Percentiles rank a stretch among this genome's conserved stretches.
Conservation (phyloP, 1,140 invertebrate genomes). For the Diorhabda elongata region DNA sequence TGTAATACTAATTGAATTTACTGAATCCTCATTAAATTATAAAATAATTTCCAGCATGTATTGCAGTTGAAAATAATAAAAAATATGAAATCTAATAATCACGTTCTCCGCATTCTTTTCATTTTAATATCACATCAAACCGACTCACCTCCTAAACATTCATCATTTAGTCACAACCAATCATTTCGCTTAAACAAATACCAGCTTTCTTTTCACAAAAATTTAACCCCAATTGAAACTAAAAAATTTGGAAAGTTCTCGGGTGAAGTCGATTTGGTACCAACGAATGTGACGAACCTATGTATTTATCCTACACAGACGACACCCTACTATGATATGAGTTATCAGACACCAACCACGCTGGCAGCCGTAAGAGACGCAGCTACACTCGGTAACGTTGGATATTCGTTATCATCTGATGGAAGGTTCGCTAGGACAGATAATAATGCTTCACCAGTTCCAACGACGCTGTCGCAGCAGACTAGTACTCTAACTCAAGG, state of each 20-base stretch:
- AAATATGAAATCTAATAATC: background rate
- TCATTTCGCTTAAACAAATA: slow-evolving; percentile 12
- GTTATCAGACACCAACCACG: slow-evolving; percentile 61
- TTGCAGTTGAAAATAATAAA: too few species aligned
- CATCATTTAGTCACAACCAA: slow-evolving; percentile 13
- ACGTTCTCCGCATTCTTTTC: slow-evolving; percentile 23
- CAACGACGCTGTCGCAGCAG: slow-evolving; percentile 41
- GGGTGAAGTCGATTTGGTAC: slow-evolving; percentile 11
- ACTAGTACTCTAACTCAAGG: slow-evolving; percentile 49
- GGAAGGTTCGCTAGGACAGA: slow-evolving; percentile 73
- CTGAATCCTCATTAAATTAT: too few species aligned
- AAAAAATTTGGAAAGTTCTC: slow-evolving; percentile 1
- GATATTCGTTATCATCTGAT: slow-evolving; percentile 64
- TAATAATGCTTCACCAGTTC: slow-evolving; percentile 76
- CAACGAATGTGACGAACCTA: slow-evolving; percentile 12
- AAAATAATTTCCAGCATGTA: too few species aligned
- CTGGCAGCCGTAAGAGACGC: slow-evolving; percentile 62
- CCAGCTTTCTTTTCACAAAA: background rate
- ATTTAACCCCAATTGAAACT: slow-evolving; percentile 2
- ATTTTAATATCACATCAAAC: slow-evolving; percentile 33
- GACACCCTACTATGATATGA: slow-evolving; percentile 63
- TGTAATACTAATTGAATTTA: too few species aligned
- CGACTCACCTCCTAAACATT: slow-evolving; percentile 28
- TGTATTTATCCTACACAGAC: slow-evolving; percentile 31
- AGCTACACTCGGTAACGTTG: slow-evolving; percentile 62